phyloP scores from a whole-genome alignment of 2,888 invertebrate genomes.

The Drosophila demipolita region DNA sequence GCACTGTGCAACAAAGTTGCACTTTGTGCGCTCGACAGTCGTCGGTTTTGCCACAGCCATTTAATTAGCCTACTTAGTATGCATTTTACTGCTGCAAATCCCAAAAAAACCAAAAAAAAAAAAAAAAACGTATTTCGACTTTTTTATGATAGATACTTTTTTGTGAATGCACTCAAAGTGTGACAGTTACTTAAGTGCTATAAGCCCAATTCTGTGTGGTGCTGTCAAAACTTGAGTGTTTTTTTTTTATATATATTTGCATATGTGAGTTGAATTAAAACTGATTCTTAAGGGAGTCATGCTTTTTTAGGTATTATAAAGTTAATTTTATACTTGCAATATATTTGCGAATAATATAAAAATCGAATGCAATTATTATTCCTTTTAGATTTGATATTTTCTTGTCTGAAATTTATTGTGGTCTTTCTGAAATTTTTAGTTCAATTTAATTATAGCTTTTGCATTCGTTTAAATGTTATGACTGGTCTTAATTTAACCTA shows the following conservation, averaged over 20 bases:
- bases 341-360: no score
- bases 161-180: slow-evolving; percentile 2
- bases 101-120: slow-evolving; percentile 1
- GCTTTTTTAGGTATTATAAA: background rate
- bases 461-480: background rate
- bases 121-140: background rate
- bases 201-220: slow-evolving; percentile 6
- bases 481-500: background rate
- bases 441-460: background rate
- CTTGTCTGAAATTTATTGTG: background rate
- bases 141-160: slow-evolving; percentile 13
- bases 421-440: no score
- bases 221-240: slow-evolving; percentile 1
- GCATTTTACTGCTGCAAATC: slow-evolving; percentile 34
- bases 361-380: no score
- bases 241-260: background rate
- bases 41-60: slow-evolving; percentile 32
- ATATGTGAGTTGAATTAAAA: background rate
- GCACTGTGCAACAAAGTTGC: slow-evolving; percentile 28
- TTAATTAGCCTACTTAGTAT: slow-evolving; percentile 66
- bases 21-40: background rate
- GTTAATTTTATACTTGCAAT: no score
- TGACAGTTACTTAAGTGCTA: slow-evolving; percentile 6
- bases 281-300: background rate
- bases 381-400: accelerated